These are phyloP conservation scores for Sitobion miscanthi DNA, from an alignment of 1,140 invertebrate genomes.

Conservation along the genomic window DNA sequence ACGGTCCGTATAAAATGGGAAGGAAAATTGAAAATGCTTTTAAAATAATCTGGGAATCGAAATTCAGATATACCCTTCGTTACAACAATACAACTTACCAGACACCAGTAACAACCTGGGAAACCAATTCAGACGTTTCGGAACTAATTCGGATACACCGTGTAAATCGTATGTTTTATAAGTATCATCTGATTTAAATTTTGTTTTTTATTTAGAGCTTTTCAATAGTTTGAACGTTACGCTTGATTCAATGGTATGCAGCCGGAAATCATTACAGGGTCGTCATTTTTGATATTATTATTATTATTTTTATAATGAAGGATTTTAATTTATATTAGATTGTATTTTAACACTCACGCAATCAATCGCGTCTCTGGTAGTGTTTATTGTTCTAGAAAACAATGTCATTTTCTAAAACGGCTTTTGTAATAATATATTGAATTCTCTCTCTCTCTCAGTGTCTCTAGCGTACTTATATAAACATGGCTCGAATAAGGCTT, in stretches of 20 bases:
- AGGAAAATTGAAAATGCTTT: no score
- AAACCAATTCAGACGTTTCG: no score
- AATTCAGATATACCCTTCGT: no score
- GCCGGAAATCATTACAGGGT: not conserved
- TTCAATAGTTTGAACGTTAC: not conserved
- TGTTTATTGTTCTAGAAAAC: not conserved
- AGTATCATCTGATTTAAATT: not conserved
- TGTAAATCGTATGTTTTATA: no score
- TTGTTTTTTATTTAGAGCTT: not conserved
- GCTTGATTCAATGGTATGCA: not conserved
- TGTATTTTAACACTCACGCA: not conserved
- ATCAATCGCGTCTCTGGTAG: not conserved
- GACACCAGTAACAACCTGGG: no score
- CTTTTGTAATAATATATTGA: slow-evolving; percentile 3
- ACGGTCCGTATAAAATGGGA: no score
- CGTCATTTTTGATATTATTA: not conserved
- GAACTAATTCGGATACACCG: no score
- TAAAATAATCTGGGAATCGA: no score
- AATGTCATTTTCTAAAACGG: not conserved
- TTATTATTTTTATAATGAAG: not conserved
- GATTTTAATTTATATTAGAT: not conserved
- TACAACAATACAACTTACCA: no score
- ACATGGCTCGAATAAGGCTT: not conserved
- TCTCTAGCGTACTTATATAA: not conserved
- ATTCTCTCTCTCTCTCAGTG: not conserved